Conservation (phyloP, 2,113 vertebrate genomes). For the Thunnus thynnus region DNA sequence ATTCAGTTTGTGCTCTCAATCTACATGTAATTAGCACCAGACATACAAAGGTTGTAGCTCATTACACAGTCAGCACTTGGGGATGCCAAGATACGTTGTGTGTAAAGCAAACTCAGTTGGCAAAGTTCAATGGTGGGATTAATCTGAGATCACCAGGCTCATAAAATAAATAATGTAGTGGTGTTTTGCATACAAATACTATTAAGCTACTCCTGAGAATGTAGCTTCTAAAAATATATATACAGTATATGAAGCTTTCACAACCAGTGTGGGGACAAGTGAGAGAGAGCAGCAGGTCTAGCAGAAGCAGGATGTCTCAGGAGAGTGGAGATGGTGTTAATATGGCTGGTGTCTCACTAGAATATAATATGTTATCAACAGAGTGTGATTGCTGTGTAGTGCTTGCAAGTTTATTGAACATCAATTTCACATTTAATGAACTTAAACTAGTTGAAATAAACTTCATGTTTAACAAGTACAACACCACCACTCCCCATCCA, state of each 20-base stretch:
- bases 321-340: neutral
- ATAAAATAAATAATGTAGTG: neutral
- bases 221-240: neutral
- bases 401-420: constrained; percentile 16
- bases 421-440: neutral
- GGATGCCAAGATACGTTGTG: constrained; percentile 8
- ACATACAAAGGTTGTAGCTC: constrained; percentile 31
- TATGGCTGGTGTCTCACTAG: constrained; percentile 5
- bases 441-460: neutral
- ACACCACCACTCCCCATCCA: neutral
- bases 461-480: neutral
- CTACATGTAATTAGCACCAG: constrained; percentile 34
- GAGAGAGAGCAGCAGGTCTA: constrained; percentile 6
- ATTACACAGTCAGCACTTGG: constrained; percentile 46
- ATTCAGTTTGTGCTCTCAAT: constrained; percentile 23
- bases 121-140: constrained; percentile 25
- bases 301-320: neutral
- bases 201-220: neutral
- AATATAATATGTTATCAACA: constrained; percentile 16
- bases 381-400: neutral
- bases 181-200: neutral
- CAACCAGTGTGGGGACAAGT: neutral
- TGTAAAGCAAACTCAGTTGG: constrained; percentile 19
- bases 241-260: neutral
- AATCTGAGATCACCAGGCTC: constrained; percentile 9